Evolutionary conservation across 2,888 invertebrate genomes (phyloP).

Genomic region (Busseola fusca): DNA sequence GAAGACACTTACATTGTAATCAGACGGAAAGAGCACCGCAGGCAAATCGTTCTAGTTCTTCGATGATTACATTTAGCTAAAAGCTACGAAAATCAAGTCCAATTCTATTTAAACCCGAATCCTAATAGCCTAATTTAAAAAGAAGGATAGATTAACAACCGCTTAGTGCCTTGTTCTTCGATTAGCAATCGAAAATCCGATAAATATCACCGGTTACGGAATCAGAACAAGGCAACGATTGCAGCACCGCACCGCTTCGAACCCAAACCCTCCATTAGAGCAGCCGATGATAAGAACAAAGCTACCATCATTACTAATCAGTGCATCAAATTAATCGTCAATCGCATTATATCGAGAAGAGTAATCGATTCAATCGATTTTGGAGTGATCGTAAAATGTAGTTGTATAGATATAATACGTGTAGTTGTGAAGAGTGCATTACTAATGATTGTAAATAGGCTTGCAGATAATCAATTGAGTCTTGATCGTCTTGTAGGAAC

Average conservation of each 20-base stretch:
- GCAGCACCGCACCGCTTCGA: slow-evolving; percentile 64
- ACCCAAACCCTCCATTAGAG: slow-evolving; percentile 74
- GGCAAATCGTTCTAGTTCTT: too few relatives aligned
- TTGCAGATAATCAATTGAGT: too few relatives aligned
- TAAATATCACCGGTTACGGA: slow-evolving; percentile 73
- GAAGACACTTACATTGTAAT: too few relatives aligned
- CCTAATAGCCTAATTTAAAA: slow-evolving; percentile 1
- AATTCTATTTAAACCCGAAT: neutral
- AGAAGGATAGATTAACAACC: slow-evolving; percentile 13
- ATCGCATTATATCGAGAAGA: slow-evolving; percentile 31
- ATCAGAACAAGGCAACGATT: slow-evolving; percentile 73
- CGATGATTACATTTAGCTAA: too few relatives aligned
- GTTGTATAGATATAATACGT: neutral
- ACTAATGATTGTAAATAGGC: neutral
- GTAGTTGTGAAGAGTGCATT: neutral
- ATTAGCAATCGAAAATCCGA: slow-evolving; percentile 67
- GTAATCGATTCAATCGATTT: slow-evolving; percentile 52
- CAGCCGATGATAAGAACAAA: slow-evolving; percentile 77
- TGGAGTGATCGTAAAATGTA: slow-evolving; percentile 18
- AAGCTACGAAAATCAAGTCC: too few relatives aligned
- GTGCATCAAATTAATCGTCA: slow-evolving; percentile 65
- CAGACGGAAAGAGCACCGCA: too few relatives aligned
- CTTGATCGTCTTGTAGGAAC: too few relatives aligned
- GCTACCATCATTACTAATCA: slow-evolving; percentile 71
- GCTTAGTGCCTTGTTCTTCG: slow-evolving; percentile 35